Base-by-base conservation (phyloP, 1,140 invertebrate genomes). In the Drosophila quadrilineata region DNA sequence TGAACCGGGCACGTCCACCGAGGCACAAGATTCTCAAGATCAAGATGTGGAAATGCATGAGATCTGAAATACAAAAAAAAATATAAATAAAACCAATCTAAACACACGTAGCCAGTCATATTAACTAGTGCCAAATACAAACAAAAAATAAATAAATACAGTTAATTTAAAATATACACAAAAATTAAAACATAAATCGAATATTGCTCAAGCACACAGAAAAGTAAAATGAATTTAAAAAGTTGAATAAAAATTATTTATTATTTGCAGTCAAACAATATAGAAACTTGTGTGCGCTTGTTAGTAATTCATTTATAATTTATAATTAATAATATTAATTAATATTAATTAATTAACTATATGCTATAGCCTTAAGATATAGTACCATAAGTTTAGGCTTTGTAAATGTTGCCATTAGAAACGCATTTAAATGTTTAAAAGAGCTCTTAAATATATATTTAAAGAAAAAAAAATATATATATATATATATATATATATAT, bases 351-450 rank as follows among this genome's bases (percentile, higher is more conserved):
- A n/a, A n/a, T n/a, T n/a, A n/a, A n/a, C n/a, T n/a, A n/a, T n/a
- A n/a, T n/a, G n/a, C n/a, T n/a, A n/a, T n/a, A n/a, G n/a, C n/a
- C n/a, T n/a, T n/a, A n/a, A n/a, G n/a, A n/a, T n/a, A n/a, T n/a
- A n/a, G n/a, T n/a, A n/a, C n/a, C n/a, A n/a, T 67, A 76, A 84
- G 75, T 67, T 40, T 75, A 85, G 66, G 79, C 79, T 77, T 84
- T 85, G 74, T 85, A 85, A 75, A 85, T 79, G 74, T 85, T 84
- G 79, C 79, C 71, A 85, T 85, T 71, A 68, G 75, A 76, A 74
- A 67, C 62, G 71, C 68, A 74, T 73, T 71, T 74, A 66, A 75
- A 71, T 66, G 60, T 72, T 62, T 50, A 58, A n/a, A 71, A 50
- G 26, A 69, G 48, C 49, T 49, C 21, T 56, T 48, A 21, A 46